Evolutionary conservation across 2,797 vertebrate genomes (phyloP).

Genomic region (Gallinago nigripennis): DNA sequence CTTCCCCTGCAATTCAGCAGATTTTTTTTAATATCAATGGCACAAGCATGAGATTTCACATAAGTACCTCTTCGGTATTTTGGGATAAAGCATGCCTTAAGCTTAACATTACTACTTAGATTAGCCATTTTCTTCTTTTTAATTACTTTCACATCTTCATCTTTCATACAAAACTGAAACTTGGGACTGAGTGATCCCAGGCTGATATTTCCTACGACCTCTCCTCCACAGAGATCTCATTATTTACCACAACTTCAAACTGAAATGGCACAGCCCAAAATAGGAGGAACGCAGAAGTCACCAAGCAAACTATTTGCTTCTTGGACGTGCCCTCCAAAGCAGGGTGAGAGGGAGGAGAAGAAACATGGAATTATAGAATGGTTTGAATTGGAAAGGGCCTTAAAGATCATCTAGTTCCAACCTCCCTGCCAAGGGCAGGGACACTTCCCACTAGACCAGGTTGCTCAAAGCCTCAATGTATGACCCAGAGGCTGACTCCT

Average conservation of each 20-base stretch:
- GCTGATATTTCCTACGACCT: background rate
- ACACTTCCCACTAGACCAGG: too few relatives aligned
- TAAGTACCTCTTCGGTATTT: background rate
- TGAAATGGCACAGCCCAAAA: background rate
- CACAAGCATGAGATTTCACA: background rate
- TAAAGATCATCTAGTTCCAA: too few relatives aligned
- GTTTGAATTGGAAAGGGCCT: too few relatives aligned
- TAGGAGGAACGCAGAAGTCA: background rate
- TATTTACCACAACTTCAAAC: background rate
- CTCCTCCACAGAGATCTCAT: fast-evolving
- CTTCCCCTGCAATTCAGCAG: background rate
- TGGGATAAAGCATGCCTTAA: background rate
- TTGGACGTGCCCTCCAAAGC: background rate
- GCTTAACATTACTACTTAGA: background rate
- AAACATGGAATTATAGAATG: background rate
- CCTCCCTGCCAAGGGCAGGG: too few relatives aligned
- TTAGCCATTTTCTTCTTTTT: background rate
- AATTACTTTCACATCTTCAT: background rate
- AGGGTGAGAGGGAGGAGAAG: background rate
- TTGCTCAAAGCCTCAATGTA: too few relatives aligned
- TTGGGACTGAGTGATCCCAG: background rate
- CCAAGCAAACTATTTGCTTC: background rate
- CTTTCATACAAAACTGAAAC: background rate
- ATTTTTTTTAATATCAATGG: background rate
- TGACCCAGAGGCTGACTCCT: background rate